phyloP scores from a whole-genome alignment of 2,797 vertebrate genomes.

The Acanthis flammea region DNA sequence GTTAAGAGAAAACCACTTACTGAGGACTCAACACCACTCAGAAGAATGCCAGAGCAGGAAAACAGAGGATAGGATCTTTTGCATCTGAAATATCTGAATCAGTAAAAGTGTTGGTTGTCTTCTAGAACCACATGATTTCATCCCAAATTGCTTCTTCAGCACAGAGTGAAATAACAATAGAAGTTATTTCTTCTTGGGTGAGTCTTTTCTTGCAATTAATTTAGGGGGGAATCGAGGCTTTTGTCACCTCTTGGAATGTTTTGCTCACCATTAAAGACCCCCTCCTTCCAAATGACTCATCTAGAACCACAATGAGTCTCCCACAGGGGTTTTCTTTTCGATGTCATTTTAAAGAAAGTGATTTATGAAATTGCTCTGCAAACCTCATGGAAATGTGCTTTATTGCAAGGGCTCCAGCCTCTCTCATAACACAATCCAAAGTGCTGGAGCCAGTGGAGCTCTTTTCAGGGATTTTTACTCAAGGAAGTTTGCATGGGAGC shows the following conservation, averaged over 20 bases:
- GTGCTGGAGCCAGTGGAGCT: neutral
- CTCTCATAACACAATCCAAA: rapidly evolving
- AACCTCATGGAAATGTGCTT: neutral
- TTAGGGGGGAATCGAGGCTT: neutral
- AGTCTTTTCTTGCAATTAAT: neutral
- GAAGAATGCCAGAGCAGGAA: neutral
- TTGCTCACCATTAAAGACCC: neutral
- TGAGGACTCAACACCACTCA: neutral
- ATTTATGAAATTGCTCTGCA: neutral
- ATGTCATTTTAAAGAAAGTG: neutral
- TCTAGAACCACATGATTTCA: neutral
- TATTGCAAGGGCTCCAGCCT: neutral
- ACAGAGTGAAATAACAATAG: neutral
- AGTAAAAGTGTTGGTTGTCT: neutral
- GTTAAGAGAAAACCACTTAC: neutral
- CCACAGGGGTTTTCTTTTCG: neutral
- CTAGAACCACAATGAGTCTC: neutral
- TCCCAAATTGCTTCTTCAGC: neutral
- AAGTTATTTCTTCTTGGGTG: neutral
- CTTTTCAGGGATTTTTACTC: neutral
- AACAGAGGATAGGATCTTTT: neutral
- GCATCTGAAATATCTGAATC: neutral
- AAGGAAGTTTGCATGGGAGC: neutral
- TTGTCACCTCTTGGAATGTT: neutral
- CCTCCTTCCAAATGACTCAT: neutral